Base-by-base conservation (phyloP, 1,140 invertebrate genomes). In the Heliconius himera region DNA sequence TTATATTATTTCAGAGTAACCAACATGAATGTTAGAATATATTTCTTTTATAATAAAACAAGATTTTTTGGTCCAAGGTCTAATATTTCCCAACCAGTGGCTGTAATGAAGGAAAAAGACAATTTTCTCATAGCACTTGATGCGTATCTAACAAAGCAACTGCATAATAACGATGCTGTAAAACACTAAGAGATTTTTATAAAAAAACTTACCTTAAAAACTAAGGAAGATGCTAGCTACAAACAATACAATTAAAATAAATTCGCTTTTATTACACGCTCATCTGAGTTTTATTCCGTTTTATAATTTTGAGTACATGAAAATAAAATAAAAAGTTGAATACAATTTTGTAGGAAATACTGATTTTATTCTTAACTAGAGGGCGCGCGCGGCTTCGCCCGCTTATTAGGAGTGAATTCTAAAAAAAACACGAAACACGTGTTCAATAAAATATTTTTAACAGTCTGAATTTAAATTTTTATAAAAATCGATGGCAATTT, bases 91-190 rank as follows among this genome's bases (percentile, higher is more conserved):
- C 76, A 81, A 81, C 80, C 33, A 72, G 71, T 74, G 54, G 71
- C 75, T 78, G 76, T 70, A 80, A 78, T 80, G 79, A 82, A 80
- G 83, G 83, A 84, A 84, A 84, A 84, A 84, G 81, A 82, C 81
- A 82, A 84, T 84, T 84, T 84, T 84, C 83, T 84, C 81, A 84
- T 79, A 84, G 81, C 81, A 82, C 75, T 60, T 84, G 83, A 84
- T 84, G 81, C 83, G 79, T 82, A 80, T 80, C 81, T 77, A 77
- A 83, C 81, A 83, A 82, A 82, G 76, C 70, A 80, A 76, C 81
- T 82, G 78, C 82, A 83, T 77, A 78, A 81, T 77, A 77, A 78
- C 49, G 73, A 75, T 75, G 49, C 41, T 78, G 72, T 22, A 16
- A n/a, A 41, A 73, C 71, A 41, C 54, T 41, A 11, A 56, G 20